A percentile compares a stretch with the other conserved stretches of the same genome.
Conservation (phyloP, 2,113 vertebrate genomes). For the Oreochromis spilurus region DNA sequence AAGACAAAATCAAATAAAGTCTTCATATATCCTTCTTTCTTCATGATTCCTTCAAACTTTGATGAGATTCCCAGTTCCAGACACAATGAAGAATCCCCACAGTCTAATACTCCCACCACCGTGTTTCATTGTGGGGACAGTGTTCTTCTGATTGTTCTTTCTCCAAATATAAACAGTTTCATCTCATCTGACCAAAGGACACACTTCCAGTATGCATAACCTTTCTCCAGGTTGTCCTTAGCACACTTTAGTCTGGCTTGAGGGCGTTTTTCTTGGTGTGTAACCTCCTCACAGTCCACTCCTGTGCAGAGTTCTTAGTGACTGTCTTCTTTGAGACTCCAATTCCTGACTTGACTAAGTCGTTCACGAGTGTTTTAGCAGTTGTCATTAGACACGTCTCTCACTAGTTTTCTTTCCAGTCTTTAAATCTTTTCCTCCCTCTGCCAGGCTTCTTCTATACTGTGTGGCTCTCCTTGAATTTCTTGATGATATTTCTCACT, state of each 20-base stretch:
- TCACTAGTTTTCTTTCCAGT: not conserved
- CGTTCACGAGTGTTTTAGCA: not conserved
- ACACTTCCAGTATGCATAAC: not conserved
- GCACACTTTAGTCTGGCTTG: not conserved
- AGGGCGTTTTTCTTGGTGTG: accelerated
- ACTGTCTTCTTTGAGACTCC: not conserved
- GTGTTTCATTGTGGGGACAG: not conserved
- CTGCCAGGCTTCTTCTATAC: not conserved
- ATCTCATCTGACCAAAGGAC: not conserved
- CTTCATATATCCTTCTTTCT: not conserved
- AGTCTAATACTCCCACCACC: not conserved
- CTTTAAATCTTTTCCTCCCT: not conserved
- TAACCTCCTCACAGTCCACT: too few species aligned
- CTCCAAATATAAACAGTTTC: not conserved
- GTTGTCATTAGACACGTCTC: not conserved
- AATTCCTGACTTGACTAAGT: not conserved
- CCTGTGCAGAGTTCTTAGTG: too few species aligned
- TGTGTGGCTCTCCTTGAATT: not conserved
- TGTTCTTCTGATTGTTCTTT: not conserved
- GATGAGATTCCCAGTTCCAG: not conserved
- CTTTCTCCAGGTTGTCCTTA: not conserved
- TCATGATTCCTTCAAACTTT: not conserved
- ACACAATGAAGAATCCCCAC: not conserved
- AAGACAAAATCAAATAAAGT: not conserved
- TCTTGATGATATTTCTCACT: not conserved